These are phyloP conservation scores for Spisula solida DNA, from an alignment of 2,888 invertebrate species.

Conservation along the genomic window DNA sequence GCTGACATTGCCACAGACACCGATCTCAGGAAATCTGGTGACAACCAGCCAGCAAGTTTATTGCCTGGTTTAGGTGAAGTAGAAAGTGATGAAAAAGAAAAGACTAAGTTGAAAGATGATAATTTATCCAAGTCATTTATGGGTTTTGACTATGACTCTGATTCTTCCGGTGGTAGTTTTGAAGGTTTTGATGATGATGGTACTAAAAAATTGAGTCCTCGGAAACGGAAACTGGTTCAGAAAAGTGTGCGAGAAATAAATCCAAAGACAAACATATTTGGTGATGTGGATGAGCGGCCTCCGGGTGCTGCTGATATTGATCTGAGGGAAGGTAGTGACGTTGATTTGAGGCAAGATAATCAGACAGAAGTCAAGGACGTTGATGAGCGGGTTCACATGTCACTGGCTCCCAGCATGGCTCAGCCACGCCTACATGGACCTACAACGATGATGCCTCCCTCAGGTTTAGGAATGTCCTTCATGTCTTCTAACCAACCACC, in stretches of 20 bases:
- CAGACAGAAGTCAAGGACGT: conserved; percentile 40
- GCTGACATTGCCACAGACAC: conserved; percentile 22
- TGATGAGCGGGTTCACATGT: conserved; percentile 54
- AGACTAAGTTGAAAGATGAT: conserved; percentile 18
- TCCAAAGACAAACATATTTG: conserved; percentile 49
- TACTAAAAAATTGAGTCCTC: conserved; percentile 67
- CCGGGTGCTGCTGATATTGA: conserved; percentile 48
- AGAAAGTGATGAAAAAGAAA: neutral
- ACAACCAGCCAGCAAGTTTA: neutral
- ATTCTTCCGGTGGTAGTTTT: conserved; percentile 71
- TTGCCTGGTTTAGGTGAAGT: neutral
- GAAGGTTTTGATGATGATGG: conserved; percentile 74
- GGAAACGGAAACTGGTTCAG: conserved; percentile 63
- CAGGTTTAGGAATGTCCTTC: conserved; percentile 56
- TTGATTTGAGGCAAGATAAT: conserved; percentile 47
- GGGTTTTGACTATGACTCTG: conserved; percentile 78
- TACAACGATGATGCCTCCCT: conserved; percentile 49
- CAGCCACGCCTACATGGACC: conserved; percentile 42
- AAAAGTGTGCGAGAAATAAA: conserved; percentile 17
- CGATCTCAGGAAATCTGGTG: conserved; percentile 31
- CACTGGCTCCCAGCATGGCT: conserved; percentile 20
- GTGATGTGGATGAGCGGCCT: conserved; percentile 53
- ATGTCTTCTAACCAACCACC: conserved; percentile 63
- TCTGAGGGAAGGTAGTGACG: conserved; percentile 30
- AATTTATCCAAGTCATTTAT: conserved; percentile 69